Evolutionary conservation across 2,113 vertebrate genomes (phyloP), one percentile per base, ranked within the genome.

Genomic region (Todiramphus saurophagus): DNA sequence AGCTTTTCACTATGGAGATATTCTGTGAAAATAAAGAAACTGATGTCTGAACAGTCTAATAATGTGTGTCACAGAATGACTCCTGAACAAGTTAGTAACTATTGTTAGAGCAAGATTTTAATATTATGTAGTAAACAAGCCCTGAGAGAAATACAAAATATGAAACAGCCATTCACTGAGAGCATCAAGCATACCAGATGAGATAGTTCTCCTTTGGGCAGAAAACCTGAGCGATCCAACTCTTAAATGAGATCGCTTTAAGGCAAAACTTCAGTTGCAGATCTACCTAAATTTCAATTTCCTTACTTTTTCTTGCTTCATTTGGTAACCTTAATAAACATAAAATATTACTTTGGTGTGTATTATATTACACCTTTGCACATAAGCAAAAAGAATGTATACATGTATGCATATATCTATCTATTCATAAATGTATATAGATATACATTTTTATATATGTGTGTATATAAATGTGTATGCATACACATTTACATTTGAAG

Each of bases 1-100:
- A 88, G 15, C 10, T 55, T 77, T 90, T 80, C 44, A 55, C 35
- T 88, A 58, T 16, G 70, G 48, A 88, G 50, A 62, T 58, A 51
- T 41, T 86, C 92, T 83, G 51, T 70, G 63, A 92, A 83, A 96
- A 80, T 66, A 76, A 92, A 85, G 41, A n/a, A 76, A 69, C 11
- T 67, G 11, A 44, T 86, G 12, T 85, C 67, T 69, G 23, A 90
- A 83, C 28, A 70, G 19, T 55, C 64, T 89, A 80, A 90, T 70
- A 80, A 58, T 23, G 10, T 78, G 28, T 77, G 59, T 44, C 79
- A 92, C 63, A 86, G 50, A 94, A 80, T 39, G 41, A 28, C 16
- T 93, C 25, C 70, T 83, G 24, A 94, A 66, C 30, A 90, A 73
- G 87, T 76, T 41, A 92, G 19, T 59, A 93, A 66, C 44, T 77